Conservation (phyloP, 2,113 vertebrate genomes). For the Aspiorhynchus laticeps region DNA sequence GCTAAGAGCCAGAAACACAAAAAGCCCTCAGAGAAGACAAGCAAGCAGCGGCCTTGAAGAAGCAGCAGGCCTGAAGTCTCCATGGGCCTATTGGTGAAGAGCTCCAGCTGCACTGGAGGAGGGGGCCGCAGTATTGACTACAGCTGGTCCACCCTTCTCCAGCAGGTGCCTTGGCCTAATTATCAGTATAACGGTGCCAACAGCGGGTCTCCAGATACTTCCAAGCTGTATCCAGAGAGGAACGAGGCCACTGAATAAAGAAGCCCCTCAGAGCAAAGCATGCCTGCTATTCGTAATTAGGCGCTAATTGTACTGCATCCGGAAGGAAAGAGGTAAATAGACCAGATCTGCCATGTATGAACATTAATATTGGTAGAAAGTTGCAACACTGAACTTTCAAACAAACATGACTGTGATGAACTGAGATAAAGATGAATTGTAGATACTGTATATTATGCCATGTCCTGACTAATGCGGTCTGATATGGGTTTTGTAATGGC, state of each 20-base stretch:
- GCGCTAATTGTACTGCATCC: conserved; percentile 53
- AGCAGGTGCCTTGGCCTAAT: conserved; percentile 70
- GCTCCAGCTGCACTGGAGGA: conserved; percentile 67
- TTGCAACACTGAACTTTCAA: background rate
- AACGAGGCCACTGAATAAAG: conserved; percentile 40
- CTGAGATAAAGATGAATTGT: background rate
- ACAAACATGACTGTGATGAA: background rate
- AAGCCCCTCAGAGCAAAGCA: conserved; percentile 33
- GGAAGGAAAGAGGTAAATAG: conserved; percentile 49
- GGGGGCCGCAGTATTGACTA: conserved; percentile 52
- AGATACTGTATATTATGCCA: background rate
- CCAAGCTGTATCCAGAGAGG: conserved; percentile 48
- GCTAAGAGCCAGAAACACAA: conserved; percentile 55
- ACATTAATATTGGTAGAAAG: background rate
- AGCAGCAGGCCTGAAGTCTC: conserved; percentile 49
- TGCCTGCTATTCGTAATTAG: conserved; percentile 46
- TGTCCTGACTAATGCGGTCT: background rate
- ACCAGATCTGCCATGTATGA: conserved; percentile 40
- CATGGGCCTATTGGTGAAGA: conserved; percentile 53
- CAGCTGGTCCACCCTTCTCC: conserved; percentile 69
- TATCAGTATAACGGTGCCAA: conserved; percentile 61
- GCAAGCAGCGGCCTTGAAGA: conserved; percentile 25
- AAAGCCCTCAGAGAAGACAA: conserved; percentile 54
- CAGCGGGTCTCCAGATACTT: conserved; percentile 37
- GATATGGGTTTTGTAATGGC: background rate